phyloP scores from a whole-genome alignment of 1,140 invertebrate genomes.

The Oryctes rhinoceros region DNA sequence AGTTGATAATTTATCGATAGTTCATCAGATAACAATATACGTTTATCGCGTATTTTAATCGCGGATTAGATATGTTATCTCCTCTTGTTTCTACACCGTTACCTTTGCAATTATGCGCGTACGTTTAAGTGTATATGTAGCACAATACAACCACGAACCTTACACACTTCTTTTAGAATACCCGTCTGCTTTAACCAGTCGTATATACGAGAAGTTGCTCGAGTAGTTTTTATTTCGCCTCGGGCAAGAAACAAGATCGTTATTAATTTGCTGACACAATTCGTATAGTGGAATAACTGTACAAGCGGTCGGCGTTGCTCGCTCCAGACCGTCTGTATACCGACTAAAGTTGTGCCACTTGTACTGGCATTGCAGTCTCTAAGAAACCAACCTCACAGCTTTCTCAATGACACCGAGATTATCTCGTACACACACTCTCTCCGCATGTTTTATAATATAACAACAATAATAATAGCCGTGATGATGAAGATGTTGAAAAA shows the following conservation, averaged over 20 bases:
- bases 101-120: background rate
- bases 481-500: conserved; percentile 20
- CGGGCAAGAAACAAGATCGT: conserved; percentile 32
- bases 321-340: conserved; percentile 45
- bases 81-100: background rate
- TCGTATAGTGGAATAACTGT: conserved; percentile 46
- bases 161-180: background rate
- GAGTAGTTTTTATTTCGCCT: conserved; percentile 1
- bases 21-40: conserved; percentile 39
- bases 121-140: no score
- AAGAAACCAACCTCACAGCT: conserved; percentile 43
- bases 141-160: no score
- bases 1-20: conserved; percentile 37
- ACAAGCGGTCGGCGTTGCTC: conserved; percentile 39
- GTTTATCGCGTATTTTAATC: conserved; percentile 3
- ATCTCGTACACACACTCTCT: conserved; percentile 40
- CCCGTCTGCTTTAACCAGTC: background rate
- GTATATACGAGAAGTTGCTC: background rate
- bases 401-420: conserved; percentile 49
- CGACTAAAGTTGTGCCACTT: conserved; percentile 50
- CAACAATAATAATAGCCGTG: background rate
- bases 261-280: conserved; percentile 44
- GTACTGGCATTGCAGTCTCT: conserved; percentile 48
- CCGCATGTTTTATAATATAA: background rate
- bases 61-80: conserved; percentile 2